These are phyloP conservation scores for Porites rus DNA, from an alignment of 92 coral and sea anemone genomes.

Conservation along the genomic window DNA sequence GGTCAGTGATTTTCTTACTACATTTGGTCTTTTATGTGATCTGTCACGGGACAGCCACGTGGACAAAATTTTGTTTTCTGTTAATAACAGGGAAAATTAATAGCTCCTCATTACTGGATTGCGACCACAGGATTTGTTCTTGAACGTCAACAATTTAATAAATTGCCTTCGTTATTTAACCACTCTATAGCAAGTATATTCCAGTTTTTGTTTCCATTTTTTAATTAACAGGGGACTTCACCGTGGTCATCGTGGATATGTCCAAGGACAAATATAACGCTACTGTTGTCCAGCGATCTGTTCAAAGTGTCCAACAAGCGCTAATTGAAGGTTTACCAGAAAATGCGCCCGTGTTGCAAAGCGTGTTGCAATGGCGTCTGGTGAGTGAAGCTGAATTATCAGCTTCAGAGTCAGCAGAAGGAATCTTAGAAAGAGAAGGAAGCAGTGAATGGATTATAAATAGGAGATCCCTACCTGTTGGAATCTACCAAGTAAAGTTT, in stretches of 20 bases:
- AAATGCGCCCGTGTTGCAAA: background rate
- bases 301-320: slow-evolving; percentile 19
- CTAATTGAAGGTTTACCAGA: slow-evolving; percentile 4
- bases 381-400: slow-evolving; percentile 34
- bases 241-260: slow-evolving; percentile 11
- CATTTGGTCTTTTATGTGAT: no score
- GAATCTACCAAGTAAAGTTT: slow-evolving; percentile 40
- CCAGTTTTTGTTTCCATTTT: background rate
- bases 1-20: no score
- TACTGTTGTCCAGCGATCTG: slow-evolving; percentile 19
- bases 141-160: no score
- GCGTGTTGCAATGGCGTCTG: slow-evolving; percentile 34
- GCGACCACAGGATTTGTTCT: no score
- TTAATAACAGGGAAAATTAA: no score
- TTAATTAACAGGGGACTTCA: slow-evolving; percentile 22
- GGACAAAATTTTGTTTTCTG: no score
- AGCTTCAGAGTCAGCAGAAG: slow-evolving; percentile 36
- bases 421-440: slow-evolving; percentile 24
- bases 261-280: slow-evolving; percentile 39
- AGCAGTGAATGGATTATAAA: slow-evolving; percentile 35
- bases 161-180: background rate
- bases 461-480: slow-evolving; percentile 17
- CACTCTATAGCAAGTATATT: background rate
- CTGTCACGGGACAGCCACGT: no score
- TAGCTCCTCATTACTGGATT: no score